Conservation (phyloP, 2,797 vertebrate species). For the Potorous gilbertii region DNA sequence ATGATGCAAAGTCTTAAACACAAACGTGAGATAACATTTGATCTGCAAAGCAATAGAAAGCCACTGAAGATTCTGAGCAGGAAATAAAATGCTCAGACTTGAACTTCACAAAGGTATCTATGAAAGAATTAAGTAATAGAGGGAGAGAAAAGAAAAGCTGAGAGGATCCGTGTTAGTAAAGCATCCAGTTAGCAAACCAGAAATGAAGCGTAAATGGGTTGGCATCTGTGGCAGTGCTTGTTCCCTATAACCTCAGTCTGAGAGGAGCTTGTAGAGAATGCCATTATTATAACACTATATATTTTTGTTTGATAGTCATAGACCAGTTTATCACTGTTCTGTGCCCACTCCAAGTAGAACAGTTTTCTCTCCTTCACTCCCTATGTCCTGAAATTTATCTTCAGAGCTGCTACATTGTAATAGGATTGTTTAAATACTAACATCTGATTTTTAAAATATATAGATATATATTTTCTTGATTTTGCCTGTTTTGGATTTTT, state of each 20-base stretch:
- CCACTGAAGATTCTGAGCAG: not conserved
- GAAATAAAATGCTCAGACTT: not conserved
- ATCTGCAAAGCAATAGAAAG: not conserved
- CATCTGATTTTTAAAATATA: not conserved
- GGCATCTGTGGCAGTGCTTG: not conserved
- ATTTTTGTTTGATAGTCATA: not conserved
- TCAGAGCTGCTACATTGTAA: not conserved
- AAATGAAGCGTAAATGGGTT: not conserved
- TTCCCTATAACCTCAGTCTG: not conserved
- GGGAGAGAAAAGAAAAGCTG: not conserved
- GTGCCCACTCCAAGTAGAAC: not conserved
- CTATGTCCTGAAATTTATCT: not conserved
- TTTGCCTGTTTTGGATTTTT: not conserved
- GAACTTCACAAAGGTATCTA: not conserved
- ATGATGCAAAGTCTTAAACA: not conserved
- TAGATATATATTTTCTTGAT: constrained; percentile 16
- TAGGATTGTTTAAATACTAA: not conserved
- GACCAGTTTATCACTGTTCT: not conserved
- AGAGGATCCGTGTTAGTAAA: not conserved
- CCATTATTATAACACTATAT: not conserved
- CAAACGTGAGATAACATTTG: not conserved
- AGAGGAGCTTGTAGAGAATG: not conserved
- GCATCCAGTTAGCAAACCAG: not conserved
- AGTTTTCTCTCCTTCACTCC: not conserved
- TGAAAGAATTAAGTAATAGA: not conserved